phyloP scores from a whole-genome alignment of 2,888 invertebrate species.

The Eustalomyia histrio region DNA sequence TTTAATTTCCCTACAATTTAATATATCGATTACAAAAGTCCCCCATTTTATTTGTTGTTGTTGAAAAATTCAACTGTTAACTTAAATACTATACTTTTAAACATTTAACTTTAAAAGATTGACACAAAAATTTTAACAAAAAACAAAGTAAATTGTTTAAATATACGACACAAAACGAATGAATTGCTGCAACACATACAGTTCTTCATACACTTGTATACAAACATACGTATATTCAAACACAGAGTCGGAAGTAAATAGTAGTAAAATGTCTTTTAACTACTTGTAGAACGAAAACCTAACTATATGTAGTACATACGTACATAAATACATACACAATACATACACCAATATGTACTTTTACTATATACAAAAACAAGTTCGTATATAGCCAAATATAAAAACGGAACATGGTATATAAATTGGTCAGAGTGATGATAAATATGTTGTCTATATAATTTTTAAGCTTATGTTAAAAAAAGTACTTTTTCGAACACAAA shows the following conservation, averaged over 20 bases:
- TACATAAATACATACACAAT: too few species aligned
- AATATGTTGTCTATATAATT: too few species aligned
- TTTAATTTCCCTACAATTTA: conserved; percentile 57
- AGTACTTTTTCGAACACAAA: too few species aligned
- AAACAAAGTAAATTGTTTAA: conserved; percentile 47
- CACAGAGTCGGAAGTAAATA: conserved; percentile 47
- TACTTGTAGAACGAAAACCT: conserved; percentile 56
- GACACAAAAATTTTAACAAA: conserved; percentile 54
- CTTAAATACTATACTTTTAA: conserved; percentile 42
- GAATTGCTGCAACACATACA: conserved; percentile 42
- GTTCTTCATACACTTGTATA: not conserved
- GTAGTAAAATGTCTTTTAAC: conserved; percentile 60
- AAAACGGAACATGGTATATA: not conserved
- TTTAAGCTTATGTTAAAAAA: too few species aligned
- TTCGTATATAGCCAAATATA: not conserved
- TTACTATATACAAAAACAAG: conserved; percentile 25
- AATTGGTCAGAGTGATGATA: too few species aligned
- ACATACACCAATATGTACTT: conserved; percentile 38
- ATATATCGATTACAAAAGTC: conserved; percentile 64
- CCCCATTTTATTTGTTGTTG: conserved; percentile 30
- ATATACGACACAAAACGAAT: conserved; percentile 44
- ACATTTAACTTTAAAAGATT: conserved; percentile 60
- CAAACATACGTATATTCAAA: not conserved
- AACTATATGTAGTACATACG: conserved; percentile 3
- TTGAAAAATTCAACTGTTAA: conserved; percentile 38